Conservation (phyloP, 1,140 invertebrate genomes). For the Neotoxoptera formosana region DNA sequence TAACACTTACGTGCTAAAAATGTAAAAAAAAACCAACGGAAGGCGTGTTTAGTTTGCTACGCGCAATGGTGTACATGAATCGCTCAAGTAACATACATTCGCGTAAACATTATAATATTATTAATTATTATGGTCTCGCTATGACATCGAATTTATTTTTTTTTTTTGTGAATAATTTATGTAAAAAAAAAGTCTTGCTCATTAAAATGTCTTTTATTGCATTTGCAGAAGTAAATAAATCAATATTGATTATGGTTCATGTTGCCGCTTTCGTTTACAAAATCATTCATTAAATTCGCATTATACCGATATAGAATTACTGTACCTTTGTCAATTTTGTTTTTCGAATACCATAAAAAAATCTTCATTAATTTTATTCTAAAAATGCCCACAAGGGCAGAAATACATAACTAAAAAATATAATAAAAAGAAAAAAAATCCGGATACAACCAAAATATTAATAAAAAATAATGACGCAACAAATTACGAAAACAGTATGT, state of each 20-base stretch:
- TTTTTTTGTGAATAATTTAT: neutral
- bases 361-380: conserved; percentile 14
- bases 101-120: neutral
- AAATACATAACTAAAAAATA: neutral
- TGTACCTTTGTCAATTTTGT: neutral
- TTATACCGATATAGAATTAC: neutral
- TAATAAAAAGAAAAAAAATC: conserved; percentile 1
- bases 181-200: neutral
- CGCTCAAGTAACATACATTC: neutral
- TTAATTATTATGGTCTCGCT: neutral
- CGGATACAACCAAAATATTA: neutral
- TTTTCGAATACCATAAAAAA: neutral
- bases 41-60: neutral
- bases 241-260: neutral
- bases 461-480: neutral
- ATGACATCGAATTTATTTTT: neutral
- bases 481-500: neutral
- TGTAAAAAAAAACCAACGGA: too few species aligned
- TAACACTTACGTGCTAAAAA: too few species aligned
- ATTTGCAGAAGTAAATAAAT: neutral
- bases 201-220: conserved; percentile 20
- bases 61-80: neutral
- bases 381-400: neutral
- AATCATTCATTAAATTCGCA: conserved; percentile 24
- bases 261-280: neutral